Conservation (phyloP, 92 coral and sea anemone species). For the Anthopleura xanthogrammica region DNA sequence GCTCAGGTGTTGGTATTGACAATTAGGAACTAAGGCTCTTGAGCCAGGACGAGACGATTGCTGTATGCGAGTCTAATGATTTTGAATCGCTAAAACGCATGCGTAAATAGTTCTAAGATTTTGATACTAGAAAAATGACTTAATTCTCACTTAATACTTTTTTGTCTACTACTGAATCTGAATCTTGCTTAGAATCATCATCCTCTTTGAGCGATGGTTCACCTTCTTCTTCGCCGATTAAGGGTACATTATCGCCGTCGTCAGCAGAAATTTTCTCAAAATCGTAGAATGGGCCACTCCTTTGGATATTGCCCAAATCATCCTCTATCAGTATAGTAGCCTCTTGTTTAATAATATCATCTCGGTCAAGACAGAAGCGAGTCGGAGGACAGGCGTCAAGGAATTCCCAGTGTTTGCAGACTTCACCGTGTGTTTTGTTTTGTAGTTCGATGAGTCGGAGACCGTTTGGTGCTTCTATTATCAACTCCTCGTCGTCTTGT, state of each 20-base stretch:
- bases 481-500: conserved; percentile 36
- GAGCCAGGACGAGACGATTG: no score
- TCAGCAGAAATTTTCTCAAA: conserved; percentile 9
- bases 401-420: conserved; percentile 88
- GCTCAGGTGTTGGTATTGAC: no score
- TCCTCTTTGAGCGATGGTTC: neutral
- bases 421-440: conserved; percentile 72
- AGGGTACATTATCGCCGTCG: neutral
- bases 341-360: conserved; percentile 50
- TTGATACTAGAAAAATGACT: neutral
- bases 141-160: conserved; percentile 4
- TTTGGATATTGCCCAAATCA: conserved; percentile 65
- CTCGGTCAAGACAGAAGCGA: conserved; percentile 53
- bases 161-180: neutral
- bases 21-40: no score
- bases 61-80: no score
- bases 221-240: neutral
- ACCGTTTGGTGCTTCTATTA: conserved; percentile 65
- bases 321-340: conserved; percentile 67
- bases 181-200: neutral
- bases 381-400: conserved; percentile 60
- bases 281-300: conserved; percentile 40
- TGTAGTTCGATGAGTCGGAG: conserved; percentile 81
- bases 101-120: neutral
- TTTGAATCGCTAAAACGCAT: no score